Evolutionary conservation across 2,797 vertebrate genomes (phyloP).

Genomic region (Podarcis siculus): DNA sequence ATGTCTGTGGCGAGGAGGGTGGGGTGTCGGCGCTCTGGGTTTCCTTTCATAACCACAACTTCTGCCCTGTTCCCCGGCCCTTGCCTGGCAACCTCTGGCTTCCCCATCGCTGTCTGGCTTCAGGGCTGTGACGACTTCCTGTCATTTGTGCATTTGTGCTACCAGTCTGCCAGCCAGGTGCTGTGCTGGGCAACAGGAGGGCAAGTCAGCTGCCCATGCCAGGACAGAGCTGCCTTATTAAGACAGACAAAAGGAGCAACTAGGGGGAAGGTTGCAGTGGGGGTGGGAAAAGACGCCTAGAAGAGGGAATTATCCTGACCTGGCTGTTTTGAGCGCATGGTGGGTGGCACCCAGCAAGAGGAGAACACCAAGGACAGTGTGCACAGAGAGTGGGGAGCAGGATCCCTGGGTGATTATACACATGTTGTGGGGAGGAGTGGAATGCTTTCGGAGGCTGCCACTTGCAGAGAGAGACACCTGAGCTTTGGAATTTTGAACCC

Average conservation of each 20-base stretch:
- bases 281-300: no score
- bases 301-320: background rate
- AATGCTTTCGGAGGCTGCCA: no score
- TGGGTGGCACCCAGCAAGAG: background rate
- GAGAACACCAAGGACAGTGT: background rate
- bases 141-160: background rate
- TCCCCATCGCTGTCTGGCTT: no score
- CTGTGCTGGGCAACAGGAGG: background rate
- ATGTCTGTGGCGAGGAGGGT: background rate
- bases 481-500: background rate
- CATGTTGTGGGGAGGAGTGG: no score
- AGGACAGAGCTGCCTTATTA: no score
- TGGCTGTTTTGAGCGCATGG: background rate
- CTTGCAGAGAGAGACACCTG: background rate
- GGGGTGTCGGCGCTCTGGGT: background rate
- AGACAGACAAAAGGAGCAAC: background rate
- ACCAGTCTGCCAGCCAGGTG: background rate
- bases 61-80: background rate
- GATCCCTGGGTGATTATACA: no score
- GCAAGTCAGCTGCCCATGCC: no score
- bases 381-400: no score
- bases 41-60: constrained; percentile 1
- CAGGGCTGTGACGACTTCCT: no score
- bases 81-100: no score
- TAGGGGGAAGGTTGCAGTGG: background rate